These are phyloP conservation scores for Thera britannica DNA, from an alignment of 2,888 invertebrate genomes.

Conservation along the genomic window DNA sequence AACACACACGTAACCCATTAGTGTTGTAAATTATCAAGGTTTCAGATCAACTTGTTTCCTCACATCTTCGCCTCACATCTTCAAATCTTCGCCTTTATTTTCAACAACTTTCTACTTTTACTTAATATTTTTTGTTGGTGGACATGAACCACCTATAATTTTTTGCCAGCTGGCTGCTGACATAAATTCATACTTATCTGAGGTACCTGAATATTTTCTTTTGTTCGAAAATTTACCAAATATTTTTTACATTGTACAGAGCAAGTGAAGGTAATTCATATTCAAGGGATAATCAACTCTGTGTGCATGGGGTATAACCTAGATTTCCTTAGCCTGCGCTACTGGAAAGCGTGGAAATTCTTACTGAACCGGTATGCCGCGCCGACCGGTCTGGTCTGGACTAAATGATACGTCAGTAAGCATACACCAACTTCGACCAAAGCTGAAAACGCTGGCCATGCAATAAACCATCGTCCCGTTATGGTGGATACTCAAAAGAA, in stretches of 20 bases:
- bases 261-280: background rate
- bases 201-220: too few species aligned
- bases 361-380: constrained; percentile 63
- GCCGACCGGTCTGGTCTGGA: constrained; percentile 66
- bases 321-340: constrained; percentile 22
- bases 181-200: too few species aligned
- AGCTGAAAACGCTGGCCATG: constrained; percentile 20
- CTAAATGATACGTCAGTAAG: constrained; percentile 38
- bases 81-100: too few species aligned
- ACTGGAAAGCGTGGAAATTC: constrained; percentile 73
- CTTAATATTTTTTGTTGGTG: too few species aligned
- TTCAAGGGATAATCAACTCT: constrained; percentile 11
- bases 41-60: background rate
- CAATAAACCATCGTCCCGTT: background rate
- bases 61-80: too few species aligned
- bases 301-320: constrained; percentile 3
- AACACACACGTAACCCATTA: background rate
- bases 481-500: too few species aligned
- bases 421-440: constrained; percentile 26
- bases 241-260: background rate
- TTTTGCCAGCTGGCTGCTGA: too few species aligned
- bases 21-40: background rate
- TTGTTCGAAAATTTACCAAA: background rate
- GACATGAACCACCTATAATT: too few species aligned
- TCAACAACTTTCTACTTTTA: too few species aligned